Evolutionary conservation across 2,113 vertebrate genomes (phyloP).

Genomic region (Chloropsis cyanopogon): DNA sequence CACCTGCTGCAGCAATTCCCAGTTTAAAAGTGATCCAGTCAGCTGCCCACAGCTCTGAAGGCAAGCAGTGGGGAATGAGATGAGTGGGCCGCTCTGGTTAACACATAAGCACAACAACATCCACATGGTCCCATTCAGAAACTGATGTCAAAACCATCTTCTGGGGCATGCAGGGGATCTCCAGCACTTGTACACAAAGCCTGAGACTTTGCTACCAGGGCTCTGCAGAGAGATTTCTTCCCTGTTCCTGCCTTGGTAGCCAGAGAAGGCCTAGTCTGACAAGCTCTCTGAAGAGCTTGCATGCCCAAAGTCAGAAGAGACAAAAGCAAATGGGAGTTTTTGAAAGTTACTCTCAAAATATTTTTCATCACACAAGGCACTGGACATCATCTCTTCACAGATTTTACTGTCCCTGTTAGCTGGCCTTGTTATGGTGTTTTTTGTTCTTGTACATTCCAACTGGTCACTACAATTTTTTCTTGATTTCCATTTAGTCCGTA

Average conservation of each 20-base stretch:
- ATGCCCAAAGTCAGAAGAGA: background rate
- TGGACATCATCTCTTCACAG: background rate
- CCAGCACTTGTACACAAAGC: background rate
- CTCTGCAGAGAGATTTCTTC: background rate
- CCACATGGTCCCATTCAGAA: background rate
- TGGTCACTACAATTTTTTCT: background rate
- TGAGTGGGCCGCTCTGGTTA: background rate
- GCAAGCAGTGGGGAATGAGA: background rate
- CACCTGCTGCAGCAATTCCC: background rate
- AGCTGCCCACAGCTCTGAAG: background rate
- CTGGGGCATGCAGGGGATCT: background rate
- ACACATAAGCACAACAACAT: background rate
- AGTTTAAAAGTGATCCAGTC: background rate
- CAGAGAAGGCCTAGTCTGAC: background rate
- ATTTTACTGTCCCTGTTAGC: background rate
- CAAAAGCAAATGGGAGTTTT: background rate
- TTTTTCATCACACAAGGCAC: background rate
- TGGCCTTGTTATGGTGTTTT: background rate
- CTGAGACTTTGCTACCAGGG: background rate
- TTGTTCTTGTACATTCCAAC: background rate
- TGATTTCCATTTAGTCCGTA: background rate
- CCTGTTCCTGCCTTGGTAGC: background rate
- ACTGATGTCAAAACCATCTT: background rate
- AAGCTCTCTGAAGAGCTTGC: background rate
- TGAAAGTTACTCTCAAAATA: background rate